phyloP scores from a whole-genome alignment of 2,797 vertebrate species.

The Chrosomus eos region DNA sequence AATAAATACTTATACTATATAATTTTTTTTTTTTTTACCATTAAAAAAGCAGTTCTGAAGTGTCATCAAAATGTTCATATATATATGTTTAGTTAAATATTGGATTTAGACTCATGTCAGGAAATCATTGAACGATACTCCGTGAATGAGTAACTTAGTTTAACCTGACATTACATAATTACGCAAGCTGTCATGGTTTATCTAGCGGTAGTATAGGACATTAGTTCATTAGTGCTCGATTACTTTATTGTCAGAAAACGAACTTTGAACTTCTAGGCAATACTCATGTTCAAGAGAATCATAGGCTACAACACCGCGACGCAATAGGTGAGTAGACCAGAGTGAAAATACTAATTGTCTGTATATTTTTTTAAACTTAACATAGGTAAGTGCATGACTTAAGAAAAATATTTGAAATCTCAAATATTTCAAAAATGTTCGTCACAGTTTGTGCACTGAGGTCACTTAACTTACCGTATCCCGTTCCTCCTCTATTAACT shows the following conservation, averaged over 20 bases:
- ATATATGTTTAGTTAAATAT: not conserved
- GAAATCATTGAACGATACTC: not conserved
- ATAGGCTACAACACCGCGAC: not conserved
- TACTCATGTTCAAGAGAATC: not conserved
- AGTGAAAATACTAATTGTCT: not conserved
- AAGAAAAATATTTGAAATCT: not conserved
- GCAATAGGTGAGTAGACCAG: slow-evolving; percentile 1
- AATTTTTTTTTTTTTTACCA: too few relatives aligned
- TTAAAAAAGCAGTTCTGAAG: not conserved
- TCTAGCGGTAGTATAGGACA: not conserved
- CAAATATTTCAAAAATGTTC: too few relatives aligned
- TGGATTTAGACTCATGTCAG: not conserved
- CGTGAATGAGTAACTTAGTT: slow-evolving; percentile 30
- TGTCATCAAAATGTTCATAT: not conserved
- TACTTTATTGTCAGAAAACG: slow-evolving; percentile 29
- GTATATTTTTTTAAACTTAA: not conserved
- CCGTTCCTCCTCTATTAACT: not conserved
- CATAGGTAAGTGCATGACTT: not conserved
- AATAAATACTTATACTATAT: too few relatives aligned
- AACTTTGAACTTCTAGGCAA: slow-evolving; percentile 40
- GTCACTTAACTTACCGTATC: too few relatives aligned
- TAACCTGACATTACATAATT: not conserved
- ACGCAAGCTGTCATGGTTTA: not conserved
- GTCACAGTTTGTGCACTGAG: not conserved
- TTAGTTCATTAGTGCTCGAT: not conserved